Percentiles rank a stretch among this genome's conserved stretches.
Conservation (phyloP, 2,888 invertebrate species). For the Pachycephus smyrnensis region DNA sequence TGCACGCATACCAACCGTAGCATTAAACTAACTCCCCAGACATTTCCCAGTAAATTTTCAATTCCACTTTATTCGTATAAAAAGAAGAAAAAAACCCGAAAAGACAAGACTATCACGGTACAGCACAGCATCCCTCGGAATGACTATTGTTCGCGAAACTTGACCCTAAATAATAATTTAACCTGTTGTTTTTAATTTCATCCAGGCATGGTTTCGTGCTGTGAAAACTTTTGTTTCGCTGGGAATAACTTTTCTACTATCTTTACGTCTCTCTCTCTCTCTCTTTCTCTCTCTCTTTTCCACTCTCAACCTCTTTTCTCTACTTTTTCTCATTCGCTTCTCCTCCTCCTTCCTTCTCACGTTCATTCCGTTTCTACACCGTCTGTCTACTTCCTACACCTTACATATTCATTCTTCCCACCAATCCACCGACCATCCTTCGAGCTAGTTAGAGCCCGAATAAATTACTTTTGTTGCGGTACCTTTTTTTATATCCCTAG, state of each 20-base stretch:
- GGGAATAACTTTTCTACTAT: slow-evolving; percentile 12
- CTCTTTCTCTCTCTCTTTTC: slow-evolving; percentile 1
- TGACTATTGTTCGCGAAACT: not conserved
- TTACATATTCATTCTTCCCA: slow-evolving; percentile 17
- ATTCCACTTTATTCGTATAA: not conserved
- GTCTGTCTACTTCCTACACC: not conserved
- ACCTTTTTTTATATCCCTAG: not conserved
- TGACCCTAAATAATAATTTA: slow-evolving; percentile 19
- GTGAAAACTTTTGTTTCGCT: not conserved
- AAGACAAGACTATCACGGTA: not conserved
- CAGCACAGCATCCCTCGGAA: not conserved
- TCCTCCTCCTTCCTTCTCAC: not conserved
- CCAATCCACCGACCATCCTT: slow-evolving; percentile 4
- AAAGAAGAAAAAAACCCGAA: not conserved
- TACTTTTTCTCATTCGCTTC: slow-evolving; percentile 9
- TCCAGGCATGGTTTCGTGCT: not conserved
- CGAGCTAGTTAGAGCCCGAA: slow-evolving; percentile 17
- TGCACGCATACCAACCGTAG: not conserved
- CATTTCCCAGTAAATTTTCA: not conserved
- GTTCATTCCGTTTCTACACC: not conserved
- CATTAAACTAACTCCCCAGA: not conserved
- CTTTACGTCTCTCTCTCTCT: not conserved
- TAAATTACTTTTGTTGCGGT: slow-evolving; percentile 19
- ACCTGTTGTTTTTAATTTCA: slow-evolving; percentile 19
- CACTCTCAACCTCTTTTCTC: not conserved